Evolutionary conservation across 2,888 invertebrate genomes (phyloP).

Genomic region (Sericinus montela): DNA sequence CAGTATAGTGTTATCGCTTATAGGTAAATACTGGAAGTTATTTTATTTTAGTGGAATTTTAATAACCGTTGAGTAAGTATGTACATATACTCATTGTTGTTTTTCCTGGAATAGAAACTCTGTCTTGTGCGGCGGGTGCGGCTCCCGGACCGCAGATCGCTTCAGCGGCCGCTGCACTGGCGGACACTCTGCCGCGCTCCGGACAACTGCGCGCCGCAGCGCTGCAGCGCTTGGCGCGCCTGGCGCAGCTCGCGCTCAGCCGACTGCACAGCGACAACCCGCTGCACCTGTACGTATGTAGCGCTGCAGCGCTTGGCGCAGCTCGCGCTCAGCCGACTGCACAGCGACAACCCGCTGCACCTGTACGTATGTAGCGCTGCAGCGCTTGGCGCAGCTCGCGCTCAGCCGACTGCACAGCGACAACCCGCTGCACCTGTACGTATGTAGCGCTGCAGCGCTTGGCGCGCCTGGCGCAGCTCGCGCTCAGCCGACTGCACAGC

Average conservation of each 20-base stretch:
- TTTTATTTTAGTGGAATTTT: too few relatives aligned
- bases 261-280: constrained; percentile 58
- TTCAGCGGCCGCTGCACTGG: constrained; percentile 34
- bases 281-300: constrained; percentile 50
- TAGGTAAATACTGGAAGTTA: constrained; percentile 39
- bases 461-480: background rate
- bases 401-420: background rate
- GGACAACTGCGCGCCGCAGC: constrained; percentile 58
- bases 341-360: constrained; percentile 21
- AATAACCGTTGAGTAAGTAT: too few relatives aligned
- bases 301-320: background rate
- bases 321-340: background rate
- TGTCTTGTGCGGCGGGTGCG: constrained; percentile 59
- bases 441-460: background rate
- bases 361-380: constrained; percentile 39
- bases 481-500: constrained; percentile 38
- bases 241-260: constrained; percentile 58
- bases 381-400: background rate
- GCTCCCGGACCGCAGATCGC: constrained; percentile 43
- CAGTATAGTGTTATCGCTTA: constrained; percentile 53
- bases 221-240: constrained; percentile 54
- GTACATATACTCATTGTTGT: too few relatives aligned
- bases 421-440: too few relatives aligned
- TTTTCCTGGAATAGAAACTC: constrained; percentile 37
- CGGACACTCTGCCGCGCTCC: constrained; percentile 45